These are phyloP conservation scores for Akabosia matsudoensis DNA, from an alignment of 1,140 invertebrate genomes.

Conservation along the genomic window DNA sequence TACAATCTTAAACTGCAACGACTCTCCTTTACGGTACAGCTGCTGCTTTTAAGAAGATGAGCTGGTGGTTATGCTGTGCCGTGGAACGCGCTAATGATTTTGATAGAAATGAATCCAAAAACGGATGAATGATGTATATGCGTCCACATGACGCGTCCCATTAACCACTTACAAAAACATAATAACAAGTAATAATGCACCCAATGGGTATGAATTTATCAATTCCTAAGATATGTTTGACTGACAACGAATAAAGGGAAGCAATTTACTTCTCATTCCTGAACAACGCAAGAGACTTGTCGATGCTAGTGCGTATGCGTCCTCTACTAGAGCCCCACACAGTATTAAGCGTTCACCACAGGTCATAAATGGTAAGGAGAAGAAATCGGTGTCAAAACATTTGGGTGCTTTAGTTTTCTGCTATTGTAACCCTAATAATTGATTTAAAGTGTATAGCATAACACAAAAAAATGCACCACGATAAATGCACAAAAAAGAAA, in stretches of 20 bases:
- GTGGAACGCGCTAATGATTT: conserved; percentile 22
- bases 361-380: conserved; percentile 2
- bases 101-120: conserved; percentile 8
- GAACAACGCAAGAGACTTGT: not conserved
- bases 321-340: not conserved
- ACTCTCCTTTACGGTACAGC: not conserved
- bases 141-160: conserved; percentile 11
- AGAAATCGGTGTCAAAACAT: conserved; percentile 14
- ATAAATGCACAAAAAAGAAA: not conserved
- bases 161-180: conserved; percentile 20
- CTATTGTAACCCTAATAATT: too few relatives aligned
- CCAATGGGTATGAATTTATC: conserved; percentile 5
- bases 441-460: not conserved
- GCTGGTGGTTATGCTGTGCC: not conserved
- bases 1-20: not conserved
- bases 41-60: not conserved
- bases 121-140: conserved; percentile 21
- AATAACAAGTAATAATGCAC: conserved; percentile 19
- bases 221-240: conserved; percentile 8
- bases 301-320: not conserved
- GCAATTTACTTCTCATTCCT: not conserved
- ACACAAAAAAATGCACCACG: not conserved
- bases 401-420: too few relatives aligned
- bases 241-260: conserved; percentile 16
- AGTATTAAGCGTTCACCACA: not conserved